Base-by-base conservation (phyloP, 2,888 invertebrate genomes). In the Nomada lathburiana region DNA sequence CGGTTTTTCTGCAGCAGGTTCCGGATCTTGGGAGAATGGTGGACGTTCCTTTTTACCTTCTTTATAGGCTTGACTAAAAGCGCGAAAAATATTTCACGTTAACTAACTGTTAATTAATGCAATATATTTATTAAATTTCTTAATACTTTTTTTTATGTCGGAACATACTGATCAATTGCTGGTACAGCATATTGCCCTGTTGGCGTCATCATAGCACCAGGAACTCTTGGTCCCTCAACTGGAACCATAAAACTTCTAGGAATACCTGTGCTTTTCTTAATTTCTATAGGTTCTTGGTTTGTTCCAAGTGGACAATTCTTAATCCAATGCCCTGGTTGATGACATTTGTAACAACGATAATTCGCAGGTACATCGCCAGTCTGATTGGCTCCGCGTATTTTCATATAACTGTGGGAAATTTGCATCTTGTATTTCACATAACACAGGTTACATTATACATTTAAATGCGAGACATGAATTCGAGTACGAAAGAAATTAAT, bases 261-360 rank as follows among this genome's bases (percentile, higher is more conserved):
- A 91, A 99, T 99, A 57, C 99, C 99, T 52, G 99, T 99, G 92
- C 98, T 98, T 91, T 99, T 96, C 92, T 98, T 98, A 81, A 98
- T 96, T 93, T 98, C 98, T 83, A 96, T 95, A 26, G 96, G 95
- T 92, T 96, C 97, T 95, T 95, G 94, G 84, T 94, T 95, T 79
- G 95, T 94, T 67, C 96, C 96, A 84, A 96, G 94, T 11, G 98
- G 98, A 94, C 99, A 99, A 94, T 98, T 98, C 94, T 98, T 98
- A 87, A 99, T 99, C 98, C 98, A 99, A 94, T 99, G 99, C 1
- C 99, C 99, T 80, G 96, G 96, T 94, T 98, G 97, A 90, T 98
- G 97, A 94, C 99, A 99, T 94, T 98, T 98, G 93, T 97, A 98
- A 94, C 99, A 99, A 67, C 97, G 96, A 94, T 99, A 99, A 92